These are phyloP conservation scores for Acromyrmex echinatior DNA, from an alignment of 1,140 invertebrate genomes.

Conservation along the genomic window DNA sequence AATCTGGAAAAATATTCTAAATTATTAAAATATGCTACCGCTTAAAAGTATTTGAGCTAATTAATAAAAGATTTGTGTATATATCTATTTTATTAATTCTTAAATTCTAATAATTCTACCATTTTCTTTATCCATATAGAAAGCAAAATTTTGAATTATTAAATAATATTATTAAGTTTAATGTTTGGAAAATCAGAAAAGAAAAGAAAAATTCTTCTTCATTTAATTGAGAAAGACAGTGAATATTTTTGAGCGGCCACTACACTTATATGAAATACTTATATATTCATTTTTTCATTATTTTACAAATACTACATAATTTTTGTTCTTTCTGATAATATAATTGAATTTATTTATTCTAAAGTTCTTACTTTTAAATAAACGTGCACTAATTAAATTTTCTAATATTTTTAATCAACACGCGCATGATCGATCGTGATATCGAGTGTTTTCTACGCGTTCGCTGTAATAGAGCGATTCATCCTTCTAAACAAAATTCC, in stretches of 20 bases:
- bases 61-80: too few relatives aligned
- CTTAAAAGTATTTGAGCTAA: too few relatives aligned
- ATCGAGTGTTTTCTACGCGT: neutral
- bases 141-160: too few relatives aligned
- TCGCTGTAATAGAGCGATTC: slow-evolving; percentile 40
- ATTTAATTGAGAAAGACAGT: too few relatives aligned
- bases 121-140: too few relatives aligned
- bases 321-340: neutral
- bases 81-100: too few relatives aligned
- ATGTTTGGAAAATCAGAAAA: too few relatives aligned
- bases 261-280: neutral
- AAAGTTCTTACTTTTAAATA: neutral
- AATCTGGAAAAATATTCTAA: neutral
- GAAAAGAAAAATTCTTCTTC: too few relatives aligned
- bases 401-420: neutral
- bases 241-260: too few relatives aligned
- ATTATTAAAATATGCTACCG: neutral
- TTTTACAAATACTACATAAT: neutral
- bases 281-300: neutral
- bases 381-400: neutral
- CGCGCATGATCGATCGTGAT: neutral
- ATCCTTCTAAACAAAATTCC: slow-evolving; percentile 81
- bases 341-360: neutral
- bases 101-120: too few relatives aligned
- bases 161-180: too few relatives aligned